Base-by-base conservation (phyloP, 2,888 invertebrate genomes). In the Dicranocentrus wangi region DNA sequence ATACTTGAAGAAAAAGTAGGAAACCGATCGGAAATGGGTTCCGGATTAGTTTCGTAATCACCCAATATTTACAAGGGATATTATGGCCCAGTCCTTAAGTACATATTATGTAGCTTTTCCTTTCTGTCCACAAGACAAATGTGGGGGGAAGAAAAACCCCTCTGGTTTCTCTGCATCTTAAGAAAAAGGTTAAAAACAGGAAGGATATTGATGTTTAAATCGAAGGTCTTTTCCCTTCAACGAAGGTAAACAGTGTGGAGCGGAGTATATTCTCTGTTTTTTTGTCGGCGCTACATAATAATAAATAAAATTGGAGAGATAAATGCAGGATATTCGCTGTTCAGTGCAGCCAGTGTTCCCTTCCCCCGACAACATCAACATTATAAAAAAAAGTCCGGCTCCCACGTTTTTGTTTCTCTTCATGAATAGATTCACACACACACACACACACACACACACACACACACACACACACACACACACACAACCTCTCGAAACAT, bases 271-370 rank as follows among this genome's bases (percentile, higher is more conserved):
- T 8, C 7, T n/a, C n/a, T n/a, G n/a, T n/a, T n/a, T n/a, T n/a
- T n/a, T n/a, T n/a, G 13, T 47, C 43, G 47, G 66, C 51, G 66
- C 27, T 68, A 68, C 55, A 21, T 15, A 58, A 53, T 70, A 73
- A 73, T 63, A 73, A 61, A 73, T 51, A 63, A 63, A 73, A 51
- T 47, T 21, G 51, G 19, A 28, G 71, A n/a, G 55, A 70, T 70
- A 70, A 70, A 70, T 70, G 69, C 55, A 70, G 69, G 69, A 53
- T 39, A 58, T 39, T 70, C 55, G 27, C 28, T 10, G 8, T 51
- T 51, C 51, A 8, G 5, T 17, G 7, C 17, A 10, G n/a, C 53
- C 53, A 39, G 7, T 8, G 39, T 13, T 39, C 39, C 39, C 39
- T 39, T 39, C 39, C 39, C 13, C 39, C 39, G 39, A 39, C 7